A percentile compares a stretch with the other conserved stretches of the same genome.
Conservation (phyloP, 2,888 invertebrate species). For the Standfussiana lucernea region DNA sequence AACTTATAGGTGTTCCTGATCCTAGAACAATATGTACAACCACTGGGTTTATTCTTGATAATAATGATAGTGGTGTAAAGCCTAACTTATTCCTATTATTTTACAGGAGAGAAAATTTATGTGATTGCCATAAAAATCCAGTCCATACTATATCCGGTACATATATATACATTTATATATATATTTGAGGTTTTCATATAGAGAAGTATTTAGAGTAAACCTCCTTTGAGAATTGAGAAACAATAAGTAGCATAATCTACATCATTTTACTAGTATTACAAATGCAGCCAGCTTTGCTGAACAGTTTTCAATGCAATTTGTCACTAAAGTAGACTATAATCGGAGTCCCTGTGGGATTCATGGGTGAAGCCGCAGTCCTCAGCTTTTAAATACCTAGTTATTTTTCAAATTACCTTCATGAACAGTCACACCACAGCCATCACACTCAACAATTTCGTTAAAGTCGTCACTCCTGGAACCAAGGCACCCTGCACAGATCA, state of each 20-base stretch:
- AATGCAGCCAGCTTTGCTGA: not conserved
- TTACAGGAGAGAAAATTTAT: not conserved
- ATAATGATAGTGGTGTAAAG: too few relatives aligned
- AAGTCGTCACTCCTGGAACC: constrained; percentile 97
- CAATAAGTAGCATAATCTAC: not conserved
- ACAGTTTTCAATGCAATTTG: not conserved
- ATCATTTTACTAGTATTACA: not conserved
- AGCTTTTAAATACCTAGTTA: not conserved
- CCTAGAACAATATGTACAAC: not conserved
- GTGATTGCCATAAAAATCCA: not conserved
- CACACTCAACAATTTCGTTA: constrained; percentile 99
- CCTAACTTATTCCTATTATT: not conserved
- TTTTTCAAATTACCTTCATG: constrained; percentile 94
- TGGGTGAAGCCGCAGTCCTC: not conserved
- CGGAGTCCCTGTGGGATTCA: not conserved
- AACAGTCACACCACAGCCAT: constrained; percentile 98
- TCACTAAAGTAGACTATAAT: not conserved
- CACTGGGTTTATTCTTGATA: not conserved
- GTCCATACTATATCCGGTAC: too few relatives aligned
- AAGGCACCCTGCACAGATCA: constrained; percentile 97
- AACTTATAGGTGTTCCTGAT: not conserved
- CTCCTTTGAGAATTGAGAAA: not conserved
- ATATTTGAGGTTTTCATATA: not conserved
- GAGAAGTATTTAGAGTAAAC: not conserved
- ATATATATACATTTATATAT: too few relatives aligned